These are phyloP conservation scores for Mastacembelus armatus DNA, from an alignment of 2,797 vertebrate species.

Conservation along the genomic window DNA sequence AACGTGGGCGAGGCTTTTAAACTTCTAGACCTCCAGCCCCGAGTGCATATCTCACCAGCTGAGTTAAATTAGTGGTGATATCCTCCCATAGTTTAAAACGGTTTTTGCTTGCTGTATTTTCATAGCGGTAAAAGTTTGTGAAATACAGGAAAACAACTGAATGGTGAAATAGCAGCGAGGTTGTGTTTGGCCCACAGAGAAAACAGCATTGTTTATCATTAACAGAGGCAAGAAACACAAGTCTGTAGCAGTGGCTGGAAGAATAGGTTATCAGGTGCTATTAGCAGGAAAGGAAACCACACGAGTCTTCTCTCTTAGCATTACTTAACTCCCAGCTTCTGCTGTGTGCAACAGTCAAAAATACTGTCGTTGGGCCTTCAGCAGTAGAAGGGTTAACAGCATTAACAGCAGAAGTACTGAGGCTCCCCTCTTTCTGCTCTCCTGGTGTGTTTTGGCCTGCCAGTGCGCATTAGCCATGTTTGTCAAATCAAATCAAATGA, in stretches of 20 bases:
- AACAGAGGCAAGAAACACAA: conserved; percentile 12
- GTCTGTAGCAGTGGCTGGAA: conserved; percentile 53
- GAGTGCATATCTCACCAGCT: conserved; percentile 46
- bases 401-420: conserved; percentile 44
- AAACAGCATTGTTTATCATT: conserved; percentile 1
- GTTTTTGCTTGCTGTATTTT: conserved; percentile 33
- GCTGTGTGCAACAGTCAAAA: neutral
- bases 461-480: conserved; percentile 65
- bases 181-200: conserved; percentile 3
- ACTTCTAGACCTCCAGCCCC: conserved; percentile 30
- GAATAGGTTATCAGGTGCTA: conserved; percentile 49
- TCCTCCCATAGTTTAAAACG: conserved; percentile 44
- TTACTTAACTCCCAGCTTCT: conserved; percentile 1
- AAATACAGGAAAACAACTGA: conserved; percentile 21
- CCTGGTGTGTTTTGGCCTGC: conserved; percentile 70
- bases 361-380: conserved; percentile 1
- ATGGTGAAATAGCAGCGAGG: conserved; percentile 14
- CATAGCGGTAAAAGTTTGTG: neutral
- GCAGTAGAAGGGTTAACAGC: conserved; percentile 65
- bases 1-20: conserved; percentile 45
- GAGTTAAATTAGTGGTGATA: conserved; percentile 52
- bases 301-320: conserved; percentile 30
- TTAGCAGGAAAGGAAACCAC: conserved; percentile 39
- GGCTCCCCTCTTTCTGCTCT: conserved; percentile 67
- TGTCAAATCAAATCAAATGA: conserved; percentile 76